Conservation (phyloP, 2,888 invertebrate species). For the Dicyrtomina minuta region DNA sequence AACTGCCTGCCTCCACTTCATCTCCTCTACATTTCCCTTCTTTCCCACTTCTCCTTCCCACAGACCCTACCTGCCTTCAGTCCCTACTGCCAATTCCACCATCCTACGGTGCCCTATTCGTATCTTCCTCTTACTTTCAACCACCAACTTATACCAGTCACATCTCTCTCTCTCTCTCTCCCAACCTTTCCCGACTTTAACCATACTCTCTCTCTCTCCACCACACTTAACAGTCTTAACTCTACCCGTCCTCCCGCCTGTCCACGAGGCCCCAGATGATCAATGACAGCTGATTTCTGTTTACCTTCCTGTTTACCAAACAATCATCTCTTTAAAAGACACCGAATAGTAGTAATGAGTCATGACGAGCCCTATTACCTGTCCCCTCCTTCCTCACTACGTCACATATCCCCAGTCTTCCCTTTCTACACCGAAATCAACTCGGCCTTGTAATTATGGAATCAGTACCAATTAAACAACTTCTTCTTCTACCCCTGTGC, state of each 20-base stretch:
- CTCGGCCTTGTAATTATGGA: too few relatives aligned
- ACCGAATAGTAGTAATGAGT: slow-evolving; percentile 6
- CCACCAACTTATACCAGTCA: too few relatives aligned
- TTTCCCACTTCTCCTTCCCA: not conserved
- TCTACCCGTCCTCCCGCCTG: slow-evolving; percentile 20
- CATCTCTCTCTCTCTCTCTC: not conserved
- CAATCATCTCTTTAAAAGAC: slow-evolving; percentile 3
- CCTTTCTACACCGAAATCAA: too few relatives aligned
- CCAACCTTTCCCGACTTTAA: not conserved
- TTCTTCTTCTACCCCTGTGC: too few relatives aligned
- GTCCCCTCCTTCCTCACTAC: too few relatives aligned
- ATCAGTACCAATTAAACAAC: too few relatives aligned
- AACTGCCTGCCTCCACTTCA: too few relatives aligned
- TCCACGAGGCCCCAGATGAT: slow-evolving; percentile 19
- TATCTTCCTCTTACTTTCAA: not conserved
- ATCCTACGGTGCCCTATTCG: not conserved
- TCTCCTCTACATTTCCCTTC: not conserved
- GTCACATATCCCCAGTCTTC: too few relatives aligned
- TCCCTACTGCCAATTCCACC: not conserved
- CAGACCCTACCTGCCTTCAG: too few relatives aligned
- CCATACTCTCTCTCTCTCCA: not conserved
- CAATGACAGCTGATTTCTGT: slow-evolving; percentile 24
- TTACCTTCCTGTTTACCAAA: slow-evolving; percentile 20
- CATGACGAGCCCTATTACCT: not conserved
- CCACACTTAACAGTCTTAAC: not conserved